Evolutionary conservation across 2,113 vertebrate species (phyloP).

Genomic region (Lates calcarifer): DNA sequence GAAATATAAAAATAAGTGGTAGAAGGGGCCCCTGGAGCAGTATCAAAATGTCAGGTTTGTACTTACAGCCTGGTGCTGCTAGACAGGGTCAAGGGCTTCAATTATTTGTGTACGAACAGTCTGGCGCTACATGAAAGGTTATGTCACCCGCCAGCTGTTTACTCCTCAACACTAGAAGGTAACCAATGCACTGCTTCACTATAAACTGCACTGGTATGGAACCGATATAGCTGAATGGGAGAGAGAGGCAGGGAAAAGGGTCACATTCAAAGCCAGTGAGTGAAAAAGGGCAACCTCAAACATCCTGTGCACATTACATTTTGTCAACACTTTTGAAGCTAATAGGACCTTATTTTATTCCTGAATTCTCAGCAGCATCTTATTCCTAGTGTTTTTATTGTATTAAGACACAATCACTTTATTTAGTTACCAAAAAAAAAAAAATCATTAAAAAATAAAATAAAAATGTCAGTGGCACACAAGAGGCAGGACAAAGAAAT

Average conservation of each 20-base stretch:
- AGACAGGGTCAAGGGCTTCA: conserved; percentile 99
- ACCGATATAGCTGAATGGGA: conserved; percentile 82
- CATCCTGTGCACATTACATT: not conserved
- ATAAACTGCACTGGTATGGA: conserved; percentile 89
- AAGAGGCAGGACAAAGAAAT: conserved; percentile 57
- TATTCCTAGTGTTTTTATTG: not conserved
- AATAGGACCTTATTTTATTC: not conserved
- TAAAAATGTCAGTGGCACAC: not conserved
- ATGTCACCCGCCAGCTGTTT: conserved; percentile 98
- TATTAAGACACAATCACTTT: conserved; percentile 3
- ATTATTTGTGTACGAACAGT: conserved; percentile 99
- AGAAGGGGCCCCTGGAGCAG: conserved; percentile 91
- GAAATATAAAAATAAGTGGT: conserved; percentile 99
- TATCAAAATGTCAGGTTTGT: conserved; percentile 99
- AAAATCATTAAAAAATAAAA: too few species aligned
- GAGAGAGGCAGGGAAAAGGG: conserved; percentile 58
- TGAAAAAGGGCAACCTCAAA: conserved; percentile 20
- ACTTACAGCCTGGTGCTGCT: conserved; percentile 96
- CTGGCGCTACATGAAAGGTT: conserved; percentile 96
- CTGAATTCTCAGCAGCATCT: not conserved
- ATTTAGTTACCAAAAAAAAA: conserved; percentile 20
- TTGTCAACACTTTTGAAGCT: not conserved
- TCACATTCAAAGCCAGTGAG: conserved; percentile 5
- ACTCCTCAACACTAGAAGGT: conserved; percentile 90
- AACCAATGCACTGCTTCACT: conserved; percentile 87